phyloP scores from a whole-genome alignment of 2,797 vertebrate species.

The Lacerta agilis region DNA sequence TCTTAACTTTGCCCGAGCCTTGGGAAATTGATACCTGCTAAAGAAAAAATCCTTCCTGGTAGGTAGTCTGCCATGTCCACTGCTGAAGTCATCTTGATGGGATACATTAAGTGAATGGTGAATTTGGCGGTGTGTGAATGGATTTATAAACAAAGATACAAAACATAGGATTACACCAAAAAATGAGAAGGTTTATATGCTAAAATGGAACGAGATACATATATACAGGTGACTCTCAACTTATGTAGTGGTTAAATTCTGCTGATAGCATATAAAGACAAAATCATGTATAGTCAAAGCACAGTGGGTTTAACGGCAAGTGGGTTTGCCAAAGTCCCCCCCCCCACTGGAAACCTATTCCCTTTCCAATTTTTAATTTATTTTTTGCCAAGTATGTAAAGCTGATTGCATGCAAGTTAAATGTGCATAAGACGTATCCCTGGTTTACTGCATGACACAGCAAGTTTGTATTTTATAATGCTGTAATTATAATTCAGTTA shows the following conservation, averaged over 20 bases:
- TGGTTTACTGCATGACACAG: not conserved
- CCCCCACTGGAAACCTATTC: no score
- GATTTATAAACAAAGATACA: not conserved
- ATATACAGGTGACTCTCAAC: no score
- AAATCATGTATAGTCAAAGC: no score
- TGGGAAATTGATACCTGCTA: not conserved
- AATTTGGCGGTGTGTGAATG: not conserved
- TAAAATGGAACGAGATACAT: no score
- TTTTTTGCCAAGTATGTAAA: no score
- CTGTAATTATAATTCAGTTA: not conserved
- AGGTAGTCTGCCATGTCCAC: not conserved
- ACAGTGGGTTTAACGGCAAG: no score
- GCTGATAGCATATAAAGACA: no score
- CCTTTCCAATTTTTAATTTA: no score
- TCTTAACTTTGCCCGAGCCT: not conserved
- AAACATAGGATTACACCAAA: not conserved
- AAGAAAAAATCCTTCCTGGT: not conserved
- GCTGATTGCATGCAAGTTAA: no score
- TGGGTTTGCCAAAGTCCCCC: no score
- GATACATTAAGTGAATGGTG: not conserved
- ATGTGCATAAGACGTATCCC: no score
- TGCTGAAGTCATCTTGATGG: not conserved
- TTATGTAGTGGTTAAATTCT: no score
- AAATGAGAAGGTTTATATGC: not conserved
- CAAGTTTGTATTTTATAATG: not conserved